Conservation (phyloP, 1,140 invertebrate genomes). For the Nylanderia fulva region DNA sequence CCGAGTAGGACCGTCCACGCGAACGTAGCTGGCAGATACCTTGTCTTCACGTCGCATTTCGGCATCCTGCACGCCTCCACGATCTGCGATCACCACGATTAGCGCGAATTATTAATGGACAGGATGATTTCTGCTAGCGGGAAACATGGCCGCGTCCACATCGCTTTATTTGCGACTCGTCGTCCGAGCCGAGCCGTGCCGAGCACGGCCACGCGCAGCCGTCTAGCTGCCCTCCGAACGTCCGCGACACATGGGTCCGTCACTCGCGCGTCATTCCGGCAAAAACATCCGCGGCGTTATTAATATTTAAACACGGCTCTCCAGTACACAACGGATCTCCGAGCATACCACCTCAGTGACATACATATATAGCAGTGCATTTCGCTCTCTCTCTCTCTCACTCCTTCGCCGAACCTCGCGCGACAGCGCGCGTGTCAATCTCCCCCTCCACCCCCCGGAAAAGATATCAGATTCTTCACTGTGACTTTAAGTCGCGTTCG, state of each 20-base stretch:
- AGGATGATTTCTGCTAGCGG: slow-evolving; percentile 84
- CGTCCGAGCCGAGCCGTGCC: slow-evolving; percentile 52
- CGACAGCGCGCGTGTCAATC: slow-evolving; percentile 35
- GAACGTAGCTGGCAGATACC: slow-evolving; percentile 97
- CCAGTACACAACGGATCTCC: slow-evolving; percentile 54
- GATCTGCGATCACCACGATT: slow-evolving; percentile 66
- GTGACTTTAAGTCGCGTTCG: no score
- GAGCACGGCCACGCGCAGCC: slow-evolving; percentile 70
- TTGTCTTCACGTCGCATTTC: slow-evolving; percentile 96
- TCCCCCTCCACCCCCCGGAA: no score
- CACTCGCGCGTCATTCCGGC: slow-evolving; percentile 69
- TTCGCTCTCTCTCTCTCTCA: slow-evolving; percentile 8
- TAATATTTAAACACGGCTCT: slow-evolving; percentile 71
- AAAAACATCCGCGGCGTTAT: slow-evolving; percentile 73
- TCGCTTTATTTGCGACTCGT: slow-evolving; percentile 78
- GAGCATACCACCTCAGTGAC: slow-evolving; percentile 73
- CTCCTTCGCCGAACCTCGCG: slow-evolving; percentile 29
- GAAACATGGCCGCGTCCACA: slow-evolving; percentile 85
- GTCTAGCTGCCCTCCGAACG: slow-evolving; percentile 56
- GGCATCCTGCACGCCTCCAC: slow-evolving; percentile 90
- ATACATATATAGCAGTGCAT: slow-evolving; percentile 67
- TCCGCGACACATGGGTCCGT: slow-evolving; percentile 61
- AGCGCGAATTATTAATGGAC: slow-evolving; percentile 72
- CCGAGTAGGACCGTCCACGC: slow-evolving; percentile 97
- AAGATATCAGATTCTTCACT: no score